Evolutionary conservation across 2,888 invertebrate genomes (phyloP).

Genomic region (Allolobophora icterica): DNA sequence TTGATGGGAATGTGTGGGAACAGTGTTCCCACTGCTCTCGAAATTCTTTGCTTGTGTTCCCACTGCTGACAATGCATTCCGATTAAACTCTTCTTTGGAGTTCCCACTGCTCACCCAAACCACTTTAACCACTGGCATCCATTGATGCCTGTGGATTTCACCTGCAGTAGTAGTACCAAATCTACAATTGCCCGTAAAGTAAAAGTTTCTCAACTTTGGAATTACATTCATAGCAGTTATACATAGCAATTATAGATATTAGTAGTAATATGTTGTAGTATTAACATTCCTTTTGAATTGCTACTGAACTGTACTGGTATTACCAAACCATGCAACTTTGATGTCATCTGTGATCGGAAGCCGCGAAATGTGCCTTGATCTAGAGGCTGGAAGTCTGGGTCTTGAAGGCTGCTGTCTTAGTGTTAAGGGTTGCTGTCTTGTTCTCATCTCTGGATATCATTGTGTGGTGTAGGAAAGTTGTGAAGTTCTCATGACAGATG

Average conservation of each 20-base stretch:
- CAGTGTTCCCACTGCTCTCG: too few relatives aligned
- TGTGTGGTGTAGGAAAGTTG: neutral
- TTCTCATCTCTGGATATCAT: neutral
- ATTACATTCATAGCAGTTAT: neutral
- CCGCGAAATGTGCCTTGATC: neutral
- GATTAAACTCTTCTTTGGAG: too few relatives aligned
- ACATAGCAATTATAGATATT: neutral
- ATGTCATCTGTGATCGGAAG: too few relatives aligned
- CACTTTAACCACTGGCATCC: neutral
- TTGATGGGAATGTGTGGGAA: too few relatives aligned
- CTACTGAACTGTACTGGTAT: neutral
- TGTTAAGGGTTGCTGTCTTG: neutral
- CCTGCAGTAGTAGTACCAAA: neutral
- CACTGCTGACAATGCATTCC: too few relatives aligned
- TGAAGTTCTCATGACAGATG: neutral
- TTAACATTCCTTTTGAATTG: neutral
- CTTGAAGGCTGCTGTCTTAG: neutral
- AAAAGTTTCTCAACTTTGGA: neutral
- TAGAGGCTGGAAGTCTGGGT: neutral
- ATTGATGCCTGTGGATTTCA: neutral
- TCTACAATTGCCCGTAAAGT: neutral
- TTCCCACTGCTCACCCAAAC: too few relatives aligned
- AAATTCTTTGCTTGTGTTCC: too few relatives aligned
- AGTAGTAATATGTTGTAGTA: neutral
- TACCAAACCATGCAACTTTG: neutral